Evolutionary conservation across 2,113 vertebrate species (phyloP).

Genomic region (Lepisosteus oculatus): DNA sequence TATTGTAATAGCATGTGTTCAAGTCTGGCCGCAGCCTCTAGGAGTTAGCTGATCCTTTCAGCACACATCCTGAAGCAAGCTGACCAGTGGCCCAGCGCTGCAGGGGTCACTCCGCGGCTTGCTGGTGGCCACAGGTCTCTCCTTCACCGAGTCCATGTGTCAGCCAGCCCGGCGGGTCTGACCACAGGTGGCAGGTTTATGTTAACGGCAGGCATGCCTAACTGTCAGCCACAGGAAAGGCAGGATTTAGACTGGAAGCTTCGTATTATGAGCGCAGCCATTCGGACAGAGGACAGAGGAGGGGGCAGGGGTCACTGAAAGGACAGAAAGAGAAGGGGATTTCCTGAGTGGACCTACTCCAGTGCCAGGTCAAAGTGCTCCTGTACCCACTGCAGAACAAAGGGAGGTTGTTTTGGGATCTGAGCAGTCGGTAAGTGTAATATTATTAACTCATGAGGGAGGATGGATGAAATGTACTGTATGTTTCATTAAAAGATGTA

Average conservation of each 20-base stretch:
- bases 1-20: too few relatives aligned
- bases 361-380: conserved; percentile 9
- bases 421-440: neutral
- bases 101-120: too few relatives aligned
- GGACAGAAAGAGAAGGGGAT: neutral
- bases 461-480: too few relatives aligned
- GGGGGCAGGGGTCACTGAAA: neutral
- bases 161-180: neutral
- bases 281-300: neutral
- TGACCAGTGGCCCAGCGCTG: too few relatives aligned
- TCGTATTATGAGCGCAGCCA: neutral
- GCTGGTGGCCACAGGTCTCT: too few relatives aligned
- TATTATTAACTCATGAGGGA: too few relatives aligned
- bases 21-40: too few relatives aligned
- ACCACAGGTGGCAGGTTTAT: conserved; percentile 14
- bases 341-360: neutral
- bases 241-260: conserved; percentile 15
- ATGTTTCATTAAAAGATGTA: too few relatives aligned
- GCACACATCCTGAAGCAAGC: too few relatives aligned
- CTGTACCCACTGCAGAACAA: neutral
- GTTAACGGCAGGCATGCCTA: neutral
- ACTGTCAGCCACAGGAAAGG: neutral
- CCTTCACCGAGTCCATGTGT: too few relatives aligned
- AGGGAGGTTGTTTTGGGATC: neutral
- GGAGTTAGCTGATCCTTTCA: too few relatives aligned